Conservation (phyloP, 2,113 vertebrate genomes). For the Silurus asotus region DNA sequence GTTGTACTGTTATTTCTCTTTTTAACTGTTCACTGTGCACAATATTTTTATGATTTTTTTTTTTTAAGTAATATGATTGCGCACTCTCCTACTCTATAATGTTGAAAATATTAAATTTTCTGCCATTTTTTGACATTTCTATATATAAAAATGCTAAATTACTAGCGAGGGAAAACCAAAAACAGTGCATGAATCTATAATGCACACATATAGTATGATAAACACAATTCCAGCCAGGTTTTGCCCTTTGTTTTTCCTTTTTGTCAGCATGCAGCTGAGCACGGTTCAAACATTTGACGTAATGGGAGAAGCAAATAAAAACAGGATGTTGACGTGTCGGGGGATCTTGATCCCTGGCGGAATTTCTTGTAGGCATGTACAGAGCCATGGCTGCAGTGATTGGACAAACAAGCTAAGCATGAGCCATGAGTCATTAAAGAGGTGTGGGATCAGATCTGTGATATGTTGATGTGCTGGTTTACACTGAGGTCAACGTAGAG, state of each 20-base stretch:
- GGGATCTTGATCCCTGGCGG: constrained; percentile 40
- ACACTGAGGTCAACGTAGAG: constrained; percentile 6
- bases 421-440: not conserved
- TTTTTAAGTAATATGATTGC: not conserved
- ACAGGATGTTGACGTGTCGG: constrained; percentile 55
- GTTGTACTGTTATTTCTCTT: not conserved
- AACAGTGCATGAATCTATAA: not conserved
- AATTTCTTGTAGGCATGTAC: constrained; percentile 31
- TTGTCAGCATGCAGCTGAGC: constrained; percentile 16
- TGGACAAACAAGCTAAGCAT: constrained; percentile 12
- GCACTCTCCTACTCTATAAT: not conserved
- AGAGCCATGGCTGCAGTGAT: constrained; percentile 31
- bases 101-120: not conserved
- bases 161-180: not conserved
- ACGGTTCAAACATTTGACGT: constrained; percentile 20
- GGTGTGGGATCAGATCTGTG: constrained; percentile 10
- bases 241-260: not conserved
- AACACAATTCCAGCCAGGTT: not conserved
- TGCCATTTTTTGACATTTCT: not conserved
- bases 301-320: constrained; percentile 53
- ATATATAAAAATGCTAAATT: not conserved
- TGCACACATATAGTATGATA: not conserved
- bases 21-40: not conserved
- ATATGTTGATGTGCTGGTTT: constrained; percentile 19
- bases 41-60: not conserved